phyloP scores from a whole-genome alignment of 1,140 invertebrate species.

The Olivierus martensii region DNA sequence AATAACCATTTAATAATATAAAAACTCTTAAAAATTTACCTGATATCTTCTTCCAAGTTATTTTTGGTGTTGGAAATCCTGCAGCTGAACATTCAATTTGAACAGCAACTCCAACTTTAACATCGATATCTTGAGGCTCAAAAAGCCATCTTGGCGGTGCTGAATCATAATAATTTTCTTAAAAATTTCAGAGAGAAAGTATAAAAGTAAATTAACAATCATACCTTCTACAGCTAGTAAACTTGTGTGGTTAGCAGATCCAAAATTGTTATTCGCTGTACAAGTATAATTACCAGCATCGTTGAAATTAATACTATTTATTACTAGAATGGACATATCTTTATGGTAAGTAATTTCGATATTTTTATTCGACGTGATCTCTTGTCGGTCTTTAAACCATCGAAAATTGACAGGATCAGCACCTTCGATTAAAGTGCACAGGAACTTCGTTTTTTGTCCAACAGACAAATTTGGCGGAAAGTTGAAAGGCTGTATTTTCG shows the following conservation, averaged over 20 bases:
- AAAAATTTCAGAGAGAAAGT: not conserved
- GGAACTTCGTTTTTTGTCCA: constrained; percentile 2
- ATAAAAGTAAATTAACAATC: not conserved
- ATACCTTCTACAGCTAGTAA: constrained; percentile 7
- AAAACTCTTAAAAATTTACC: not conserved
- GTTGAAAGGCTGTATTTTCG: constrained; percentile 10
- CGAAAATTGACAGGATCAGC: constrained; percentile 48
- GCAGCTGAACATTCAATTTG: constrained; percentile 27
- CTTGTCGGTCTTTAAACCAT: constrained; percentile 35
- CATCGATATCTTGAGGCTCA: constrained; percentile 71
- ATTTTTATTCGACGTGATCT: too few relatives aligned
- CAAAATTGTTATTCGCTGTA: constrained; percentile 80
- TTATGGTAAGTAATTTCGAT: too few relatives aligned
- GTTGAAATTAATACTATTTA: not conserved
- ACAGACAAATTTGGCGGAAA: constrained; percentile 6
- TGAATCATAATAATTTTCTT: constrained; percentile 27
- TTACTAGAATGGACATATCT: too few relatives aligned
- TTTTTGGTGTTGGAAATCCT: constrained; percentile 10
- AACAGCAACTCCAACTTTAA: constrained; percentile 65
- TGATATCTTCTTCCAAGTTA: constrained; percentile 9
- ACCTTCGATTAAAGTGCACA: constrained; percentile 52
- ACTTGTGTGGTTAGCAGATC: constrained; percentile 40
- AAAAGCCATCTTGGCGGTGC: constrained; percentile 85
- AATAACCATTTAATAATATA: too few relatives aligned
- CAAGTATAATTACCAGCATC: constrained; percentile 61